phyloP scores from a whole-genome alignment of 2,797 vertebrate species.

The Brachyalestes nurse region DNA sequence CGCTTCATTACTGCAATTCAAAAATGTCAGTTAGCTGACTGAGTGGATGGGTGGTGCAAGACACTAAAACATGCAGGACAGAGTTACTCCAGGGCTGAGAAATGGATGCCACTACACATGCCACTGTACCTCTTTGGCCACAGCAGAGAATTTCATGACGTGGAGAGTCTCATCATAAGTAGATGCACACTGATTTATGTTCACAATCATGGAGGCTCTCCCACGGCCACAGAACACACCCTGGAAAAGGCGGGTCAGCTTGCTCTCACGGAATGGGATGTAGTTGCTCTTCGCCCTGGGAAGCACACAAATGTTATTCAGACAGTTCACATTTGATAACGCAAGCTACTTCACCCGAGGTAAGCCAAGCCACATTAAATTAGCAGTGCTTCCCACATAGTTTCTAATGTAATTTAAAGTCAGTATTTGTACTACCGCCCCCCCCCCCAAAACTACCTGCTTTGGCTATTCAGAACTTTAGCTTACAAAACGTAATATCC shows the following conservation, averaged over 20 bases:
- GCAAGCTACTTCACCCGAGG: too few relatives aligned
- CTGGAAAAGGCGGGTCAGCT: constrained; percentile 91
- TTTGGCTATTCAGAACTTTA: too few relatives aligned
- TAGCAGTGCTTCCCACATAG: too few relatives aligned
- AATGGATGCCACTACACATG: too few relatives aligned
- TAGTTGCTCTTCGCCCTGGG: constrained; percentile 78
- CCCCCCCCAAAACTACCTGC: too few relatives aligned
- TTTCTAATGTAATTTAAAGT: too few relatives aligned
- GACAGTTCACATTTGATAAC: too few relatives aligned
- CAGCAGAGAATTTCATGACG: constrained; percentile 91
- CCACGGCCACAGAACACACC: constrained; percentile 88
- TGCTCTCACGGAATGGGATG: constrained; percentile 91
- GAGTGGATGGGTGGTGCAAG: neutral
- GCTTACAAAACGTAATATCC: too few relatives aligned
- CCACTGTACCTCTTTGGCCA: constrained; percentile 84
- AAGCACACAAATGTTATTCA: neutral
- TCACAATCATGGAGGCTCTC: constrained; percentile 88
- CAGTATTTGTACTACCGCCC: too few relatives aligned
- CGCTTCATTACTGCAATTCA: too few relatives aligned
- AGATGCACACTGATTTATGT: constrained; percentile 88
- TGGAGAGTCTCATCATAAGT: constrained; percentile 90
- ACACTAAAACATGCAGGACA: neutral
- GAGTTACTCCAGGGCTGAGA: neutral
- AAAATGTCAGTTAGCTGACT: too few relatives aligned
- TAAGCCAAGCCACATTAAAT: too few relatives aligned